Evolutionary conservation across 1,140 invertebrate genomes (phyloP), one percentile per base, ranked within the genome.

Genomic region (Penaeus chinensis): DNA sequence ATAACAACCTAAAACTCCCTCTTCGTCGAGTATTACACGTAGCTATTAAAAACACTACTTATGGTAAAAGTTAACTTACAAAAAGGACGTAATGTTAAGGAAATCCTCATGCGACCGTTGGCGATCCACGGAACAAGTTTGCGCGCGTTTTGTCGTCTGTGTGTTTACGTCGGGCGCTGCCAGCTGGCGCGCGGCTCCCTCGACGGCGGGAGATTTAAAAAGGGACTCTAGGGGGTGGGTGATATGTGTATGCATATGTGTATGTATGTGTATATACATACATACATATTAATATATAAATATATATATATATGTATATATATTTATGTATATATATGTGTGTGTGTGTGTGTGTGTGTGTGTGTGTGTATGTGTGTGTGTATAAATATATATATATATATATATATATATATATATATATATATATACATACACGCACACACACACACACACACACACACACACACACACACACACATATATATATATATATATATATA

Each of bases 401-500:
- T 76, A 32, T 76, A 32, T 76, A 32, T 76, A 32, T 76, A 32
- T 76, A 32, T 76, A 32, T 76, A 32, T 76, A 32, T 76, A 32
- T 76, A 37, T 76, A 32, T 76, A 32, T 76, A 61, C 61, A 61
- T 80, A 61, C 24, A 61, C 47, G 47, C 47, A 47, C 54, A 79
- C 47, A 79, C 47, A 79, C 47, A 79, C 47, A 79, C 47, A 79
- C 47, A 79, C 54, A 79, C 47, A 79, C 47, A 79, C 47, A 79
- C 47, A 47, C 47, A 79, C 47, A 79, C 47, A 79, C 54, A 79
- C 47, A 79, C 47, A 79, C 61, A 61, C 61, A 61, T 80, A 13
- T 80, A 61, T 80, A 13, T 80, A 61, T 80, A 61, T 80, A 13
- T 80, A 61, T 80, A 61, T 80, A 13, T 80, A 61, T 80, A 61